These are phyloP conservation scores for Astyanax mexicanus DNA, from an alignment of 2,797 vertebrate species.

Conservation along the genomic window DNA sequence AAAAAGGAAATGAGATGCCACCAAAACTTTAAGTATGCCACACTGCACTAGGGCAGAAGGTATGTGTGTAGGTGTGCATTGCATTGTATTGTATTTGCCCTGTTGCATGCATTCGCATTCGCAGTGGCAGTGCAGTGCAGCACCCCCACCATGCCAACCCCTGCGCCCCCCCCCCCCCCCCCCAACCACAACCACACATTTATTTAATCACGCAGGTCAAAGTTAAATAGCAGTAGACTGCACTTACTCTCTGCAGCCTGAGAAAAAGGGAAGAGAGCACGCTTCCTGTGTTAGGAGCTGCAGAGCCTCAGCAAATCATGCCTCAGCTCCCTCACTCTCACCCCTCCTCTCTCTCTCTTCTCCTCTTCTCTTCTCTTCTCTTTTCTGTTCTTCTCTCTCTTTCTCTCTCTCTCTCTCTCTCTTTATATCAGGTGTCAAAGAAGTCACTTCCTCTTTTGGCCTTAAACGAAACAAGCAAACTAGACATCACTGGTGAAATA, in stretches of 20 bases:
- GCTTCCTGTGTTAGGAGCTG: slow-evolving; percentile 54
- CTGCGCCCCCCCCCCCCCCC: too few species aligned
- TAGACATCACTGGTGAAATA: neutral
- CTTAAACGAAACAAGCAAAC: slow-evolving; percentile 10
- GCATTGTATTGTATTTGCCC: too few species aligned
- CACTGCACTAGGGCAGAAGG: too few species aligned
- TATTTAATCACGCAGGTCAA: neutral
- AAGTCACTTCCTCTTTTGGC: slow-evolving; percentile 38
- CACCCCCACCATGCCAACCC: too few species aligned
- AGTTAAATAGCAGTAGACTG: slow-evolving; percentile 18
- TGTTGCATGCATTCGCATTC: too few species aligned
- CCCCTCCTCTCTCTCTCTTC: slow-evolving; percentile 8
- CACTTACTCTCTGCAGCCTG: neutral
- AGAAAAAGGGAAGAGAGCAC: slow-evolving; percentile 53
- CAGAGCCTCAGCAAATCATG: slow-evolving; percentile 39
- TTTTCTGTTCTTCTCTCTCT: slow-evolving; percentile 6
- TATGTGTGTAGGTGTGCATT: too few species aligned
- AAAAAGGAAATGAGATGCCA: too few species aligned
- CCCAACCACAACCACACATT: too few species aligned
- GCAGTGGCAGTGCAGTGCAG: too few species aligned
- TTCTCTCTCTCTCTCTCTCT: slow-evolving; percentile 2
- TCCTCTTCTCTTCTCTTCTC: slow-evolving; percentile 5
- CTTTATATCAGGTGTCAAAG: slow-evolving; percentile 24
- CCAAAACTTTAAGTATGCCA: too few species aligned
- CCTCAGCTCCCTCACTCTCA: slow-evolving; percentile 24